These are phyloP conservation scores for Uloborus diversus DNA, from an alignment of 1,140 invertebrate species.

Conservation along the genomic window DNA sequence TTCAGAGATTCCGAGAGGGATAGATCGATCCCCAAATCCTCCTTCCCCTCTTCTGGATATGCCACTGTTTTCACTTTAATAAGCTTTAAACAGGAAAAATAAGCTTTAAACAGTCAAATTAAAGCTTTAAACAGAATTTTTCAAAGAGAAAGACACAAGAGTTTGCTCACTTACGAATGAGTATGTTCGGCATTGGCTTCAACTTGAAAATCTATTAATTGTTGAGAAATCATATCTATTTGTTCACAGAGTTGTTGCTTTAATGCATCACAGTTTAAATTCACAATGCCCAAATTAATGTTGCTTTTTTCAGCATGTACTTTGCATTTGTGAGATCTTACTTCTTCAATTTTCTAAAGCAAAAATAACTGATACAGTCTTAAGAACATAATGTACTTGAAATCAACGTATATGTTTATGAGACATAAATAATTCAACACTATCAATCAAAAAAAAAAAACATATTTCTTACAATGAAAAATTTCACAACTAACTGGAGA, in stretches of 20 bases:
- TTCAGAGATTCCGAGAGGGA: no score
- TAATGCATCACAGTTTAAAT: slow-evolving; percentile 30
- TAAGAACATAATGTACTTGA: background rate
- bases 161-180: slow-evolving; percentile 23
- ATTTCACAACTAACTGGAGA: no score
- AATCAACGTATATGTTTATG: background rate
- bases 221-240: slow-evolving; percentile 32
- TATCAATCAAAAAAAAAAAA: no score
- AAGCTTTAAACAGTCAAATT: no score
- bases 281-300: slow-evolving; percentile 27
- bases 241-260: slow-evolving; percentile 37
- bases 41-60: no score
- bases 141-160: no score
- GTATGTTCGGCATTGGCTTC: slow-evolving; percentile 29
- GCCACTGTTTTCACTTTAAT: no score
- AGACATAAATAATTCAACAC: no score
- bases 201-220: slow-evolving; percentile 30
- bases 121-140: no score
- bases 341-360: slow-evolving; percentile 46
- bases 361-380: background rate
- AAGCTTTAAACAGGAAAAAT: no score
- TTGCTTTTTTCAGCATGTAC: slow-evolving; percentile 26
- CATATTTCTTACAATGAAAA: no score
- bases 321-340: background rate
- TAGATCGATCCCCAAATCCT: no score